Conservation (phyloP, 2,113 vertebrate genomes). For the Argyrosomus japonicus region DNA sequence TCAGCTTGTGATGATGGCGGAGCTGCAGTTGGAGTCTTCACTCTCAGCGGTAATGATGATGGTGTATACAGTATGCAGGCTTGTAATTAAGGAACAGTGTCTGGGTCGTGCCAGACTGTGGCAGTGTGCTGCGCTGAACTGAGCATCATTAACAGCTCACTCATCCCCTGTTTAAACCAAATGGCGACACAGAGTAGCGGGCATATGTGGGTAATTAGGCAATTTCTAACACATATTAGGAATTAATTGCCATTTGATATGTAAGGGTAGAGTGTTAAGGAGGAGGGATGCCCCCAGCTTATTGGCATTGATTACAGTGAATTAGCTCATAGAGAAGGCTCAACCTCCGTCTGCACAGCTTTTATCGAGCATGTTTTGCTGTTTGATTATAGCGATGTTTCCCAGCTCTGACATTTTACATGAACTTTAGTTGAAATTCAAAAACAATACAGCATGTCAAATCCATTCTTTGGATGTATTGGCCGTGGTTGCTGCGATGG, state of each 20-base stretch:
- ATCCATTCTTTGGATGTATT: constrained; percentile 5
- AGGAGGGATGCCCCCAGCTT: constrained; percentile 53
- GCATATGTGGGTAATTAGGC: constrained; percentile 70
- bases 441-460: constrained; percentile 6
- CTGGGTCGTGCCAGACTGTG: constrained; percentile 45
- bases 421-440: constrained; percentile 33
- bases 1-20: constrained; percentile 21
- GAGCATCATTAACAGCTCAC: constrained; percentile 71
- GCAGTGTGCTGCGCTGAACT: constrained; percentile 26
- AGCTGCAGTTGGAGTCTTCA: constrained; percentile 32
- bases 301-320: constrained; percentile 67
- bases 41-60: constrained; percentile 45
- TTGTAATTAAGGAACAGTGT: constrained; percentile 71
- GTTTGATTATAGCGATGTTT: constrained; percentile 34
- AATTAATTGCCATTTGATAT: constrained; percentile 79
- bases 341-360: constrained; percentile 30
- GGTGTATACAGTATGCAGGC: constrained; percentile 33
- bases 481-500: not conserved
- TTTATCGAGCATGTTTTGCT: constrained; percentile 1
- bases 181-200: constrained; percentile 34
- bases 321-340: constrained; percentile 49
- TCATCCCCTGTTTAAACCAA: constrained; percentile 48
- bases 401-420: constrained; percentile 9
- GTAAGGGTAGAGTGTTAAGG: constrained; percentile 65
- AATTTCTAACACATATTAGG: constrained; percentile 72